These are phyloP conservation scores for Nematostella vectensis DNA, from an alignment of 92 coral and sea anemone species.

Conservation along the genomic window DNA sequence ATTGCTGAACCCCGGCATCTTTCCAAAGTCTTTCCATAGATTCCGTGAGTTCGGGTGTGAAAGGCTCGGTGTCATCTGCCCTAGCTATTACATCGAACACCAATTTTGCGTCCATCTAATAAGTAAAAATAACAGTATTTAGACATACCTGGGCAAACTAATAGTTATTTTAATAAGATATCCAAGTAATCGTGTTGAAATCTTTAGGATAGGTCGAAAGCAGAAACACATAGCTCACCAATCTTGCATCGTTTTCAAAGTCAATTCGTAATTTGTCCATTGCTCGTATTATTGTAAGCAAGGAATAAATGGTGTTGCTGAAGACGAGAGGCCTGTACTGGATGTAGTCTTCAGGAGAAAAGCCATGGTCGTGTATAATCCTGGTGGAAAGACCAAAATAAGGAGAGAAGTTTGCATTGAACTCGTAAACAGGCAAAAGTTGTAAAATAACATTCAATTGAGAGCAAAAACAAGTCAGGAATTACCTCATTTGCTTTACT, in stretches of 20 bases:
- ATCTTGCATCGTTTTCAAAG: constrained; percentile 92
- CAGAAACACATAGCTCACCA: constrained; percentile 45
- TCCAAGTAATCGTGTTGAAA: constrained; percentile 15
- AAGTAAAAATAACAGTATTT: constrained; percentile 22
- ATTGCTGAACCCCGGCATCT: constrained; percentile 81
- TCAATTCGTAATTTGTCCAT: constrained; percentile 98
- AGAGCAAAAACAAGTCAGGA: neutral
- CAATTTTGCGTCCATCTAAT: constrained; percentile 93
- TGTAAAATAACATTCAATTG: constrained; percentile 21
- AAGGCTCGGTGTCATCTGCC: constrained; percentile 92
- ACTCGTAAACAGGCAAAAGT: constrained; percentile 16
- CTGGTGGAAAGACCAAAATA: constrained; percentile 56
- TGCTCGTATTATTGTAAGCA: constrained; percentile 89
- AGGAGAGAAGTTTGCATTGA: neutral
- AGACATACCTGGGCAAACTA: constrained; percentile 12
- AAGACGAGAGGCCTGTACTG: constrained; percentile 91
- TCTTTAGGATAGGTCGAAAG: constrained; percentile 10
- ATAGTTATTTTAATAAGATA: constrained; percentile 20
- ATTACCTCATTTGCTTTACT: constrained; percentile 96
- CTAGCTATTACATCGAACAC: constrained; percentile 98
- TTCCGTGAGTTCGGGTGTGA: constrained; percentile 86
- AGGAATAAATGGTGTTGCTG: constrained; percentile 87
- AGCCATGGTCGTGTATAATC: constrained; percentile 99
- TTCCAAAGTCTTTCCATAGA: constrained; percentile 86
- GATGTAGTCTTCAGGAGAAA: constrained; percentile 89